Base-by-base conservation (phyloP, 2,888 invertebrate species). In the Eupithecia inturbata region DNA sequence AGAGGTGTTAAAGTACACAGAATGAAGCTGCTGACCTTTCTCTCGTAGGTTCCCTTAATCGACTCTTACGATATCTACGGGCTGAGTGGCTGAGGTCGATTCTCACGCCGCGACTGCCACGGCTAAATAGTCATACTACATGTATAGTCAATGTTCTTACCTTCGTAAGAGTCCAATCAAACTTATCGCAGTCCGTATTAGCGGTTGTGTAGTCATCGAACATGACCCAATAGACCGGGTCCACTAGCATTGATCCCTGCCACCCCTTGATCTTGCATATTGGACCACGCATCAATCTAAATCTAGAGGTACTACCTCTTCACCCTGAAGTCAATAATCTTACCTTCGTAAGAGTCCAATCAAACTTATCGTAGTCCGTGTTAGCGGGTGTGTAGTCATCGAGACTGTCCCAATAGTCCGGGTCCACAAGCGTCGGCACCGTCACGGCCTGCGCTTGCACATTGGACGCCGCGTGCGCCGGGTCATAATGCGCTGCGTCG, bases 161-260 rank as follows among this genome's bases (percentile, higher is more conserved):
- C 93, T 96, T 96, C 26, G 96, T 93, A 31, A 97, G 85, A 68
- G 94, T 94, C 96, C 96, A 96, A 74, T 97, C 96, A 84, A 97
- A 97, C 70, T 90, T 90, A 80, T 96, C 96, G 78, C 95, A 94
- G 72, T 93, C 91, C 3, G 84, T 80, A 0, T 82, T 71, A 0
- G 90, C 82, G 2, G 88, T 88, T 10, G 80, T 83, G 74, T 86
- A 92, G 6, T 82, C 79, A 36, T 91, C 89, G 0, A 76, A 71
- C 0, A 77, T 75, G 3, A 92, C 90, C 84, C 86, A 87, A 74
- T 90, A 87, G 74, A 90, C 89, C 0, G 82, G 80, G 74, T 87
- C 86, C 0, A 87, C 82, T 1, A 87, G 78, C 0, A 88, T 88
- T 0, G 70, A 67, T 0, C 89, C 89, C 0, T 33, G 82, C 82